Base-by-base conservation (phyloP, 2,113 vertebrate genomes). In the Canis aureus region DNA sequence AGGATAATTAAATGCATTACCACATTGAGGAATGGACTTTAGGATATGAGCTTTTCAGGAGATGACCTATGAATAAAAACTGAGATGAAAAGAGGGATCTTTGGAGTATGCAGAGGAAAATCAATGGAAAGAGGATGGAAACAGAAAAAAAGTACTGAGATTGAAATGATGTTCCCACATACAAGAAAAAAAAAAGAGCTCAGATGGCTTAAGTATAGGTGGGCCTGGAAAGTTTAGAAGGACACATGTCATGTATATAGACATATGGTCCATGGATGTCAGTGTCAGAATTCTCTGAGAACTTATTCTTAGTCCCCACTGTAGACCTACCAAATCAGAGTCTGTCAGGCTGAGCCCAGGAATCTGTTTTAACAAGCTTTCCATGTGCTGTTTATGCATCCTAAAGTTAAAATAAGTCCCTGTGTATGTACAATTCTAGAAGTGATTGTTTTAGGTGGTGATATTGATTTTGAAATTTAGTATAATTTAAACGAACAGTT, bases 401-500 rank as follows among this genome's bases (percentile, higher is more conserved):
- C 5, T 80, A 32, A 93, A 93, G 59, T 74, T 82, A 88, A 43
- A 57, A 78, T 88, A 32, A 88, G 51, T 60, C 51, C 38, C 59
- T 43, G 29, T 53, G 67, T 84, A 6, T 57, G 4, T 55, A 57
- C 4, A 71, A 4, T 73, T 83, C 8, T 66, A 17, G 16, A 5
- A 74, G 5, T 96, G 35, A 73, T 81, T 86, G 16, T 78, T 71
- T 83, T 95, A 84, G 15, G 7, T 80, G 67, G 67, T 96, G 13
- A 15, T 43, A 35, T 29, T 76, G 59, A 87, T 87, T 43, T 67
- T 97, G 32, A 25, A 35, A 86, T 88, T 84, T 94, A 76, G 25
- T 81, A 35, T 66, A 76, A 89, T 66, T 82, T 49, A 86, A 95
- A 49, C 74, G 59, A 27, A 1, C 27, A 55, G 29, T 35, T 3